Base-by-base conservation (phyloP, 2,113 vertebrate genomes). In the Aegithalos caudatus region DNA sequence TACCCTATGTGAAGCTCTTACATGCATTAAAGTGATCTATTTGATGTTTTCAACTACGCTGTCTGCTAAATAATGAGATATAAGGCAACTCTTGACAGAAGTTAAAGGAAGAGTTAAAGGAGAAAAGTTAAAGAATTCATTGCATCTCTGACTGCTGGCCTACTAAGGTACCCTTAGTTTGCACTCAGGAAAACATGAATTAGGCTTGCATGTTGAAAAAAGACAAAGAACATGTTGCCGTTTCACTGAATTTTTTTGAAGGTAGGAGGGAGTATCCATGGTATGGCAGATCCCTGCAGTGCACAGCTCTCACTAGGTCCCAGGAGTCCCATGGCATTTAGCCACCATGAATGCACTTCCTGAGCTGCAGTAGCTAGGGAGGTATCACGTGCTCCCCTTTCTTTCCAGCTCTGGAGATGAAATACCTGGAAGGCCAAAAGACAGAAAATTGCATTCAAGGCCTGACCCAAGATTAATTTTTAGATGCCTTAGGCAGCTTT, bases 301-400 rank as follows among this genome's bases (percentile, higher is more conserved):
- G 38, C 13, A 27, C 31, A 70, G 31, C 27, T 81, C 54, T 74
- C 60, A 14, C 42, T 31, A 47, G 19, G 24, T 69, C 35, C n/a
- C 50, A 48, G 33, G 38, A 81, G 45, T 74, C 65, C 54, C 35
- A 13, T 87, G 61, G 54, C 24, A 19, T 57, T 65, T 50, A 66
- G 50, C 56, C 60, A 38, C n/a, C 9, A 1, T 12, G 20, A 61
- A 53, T 17, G 37, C 24, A 28, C 14, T 57, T 45, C 16, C 11
- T 66, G 60, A 91, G 56, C 35, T 73, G 57, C 8, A 4, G 51
- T 27, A 33, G 16, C 24, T 50, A 21, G 14, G 38, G 16, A 56
- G 31, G 14, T 37, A 40, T 29, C 6, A 6, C 2, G 0, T 0
- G 0, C 47, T 70, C 58, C 0, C 0, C 35, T 70, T 70, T 31